Base-by-base conservation (phyloP, 2,888 invertebrate genomes). In the Drosophila histrio region DNA sequence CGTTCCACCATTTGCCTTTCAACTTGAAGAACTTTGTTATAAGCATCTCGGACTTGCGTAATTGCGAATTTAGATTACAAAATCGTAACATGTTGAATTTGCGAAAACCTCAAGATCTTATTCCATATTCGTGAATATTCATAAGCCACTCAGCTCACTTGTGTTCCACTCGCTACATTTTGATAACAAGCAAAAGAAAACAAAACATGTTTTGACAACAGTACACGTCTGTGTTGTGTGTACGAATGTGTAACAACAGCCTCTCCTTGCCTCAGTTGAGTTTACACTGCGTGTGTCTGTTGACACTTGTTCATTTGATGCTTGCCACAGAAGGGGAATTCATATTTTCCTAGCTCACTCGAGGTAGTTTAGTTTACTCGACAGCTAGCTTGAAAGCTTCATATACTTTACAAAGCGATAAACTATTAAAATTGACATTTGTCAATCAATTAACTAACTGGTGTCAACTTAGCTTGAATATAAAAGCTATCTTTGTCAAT, bases 31-130 rank as follows among this genome's bases (percentile, higher is more conserved):
- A 57, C 49, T 61, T 52, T 21, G 57, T 59, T 62, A 56, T 64
- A 73, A 56, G 53, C 63, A 71, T 52, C 54, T 62, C 15, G 52
- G 43, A 52, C 62, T 47, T 47, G 38, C 47, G 26, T 71, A 73
- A 73, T 73, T 73, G 73, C 49, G 72, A 77, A 61, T 72, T 72
- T 65, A 54, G 54, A 72, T 72, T 61, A 72, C 36, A 58, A 43
- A 43, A 57, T 36, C 24, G 24, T 43, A 32, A 26, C 50, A 59
- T 39, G 19, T 17, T 7, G 22, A 47, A 63, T 63, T 52, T 57
- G 34, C 11, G 3, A 39, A 57, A 47, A 17, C 13, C 41, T 19
- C 26, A 41, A 38, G 52, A 57, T 41, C 28, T 57, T 19, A 38
- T 13, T 34, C 11, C n/a, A 38, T 34, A 47, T 52, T 62, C 61